Evolutionary conservation across 2,113 vertebrate species (phyloP).

Genomic region (Nesoenas mayeri): DNA sequence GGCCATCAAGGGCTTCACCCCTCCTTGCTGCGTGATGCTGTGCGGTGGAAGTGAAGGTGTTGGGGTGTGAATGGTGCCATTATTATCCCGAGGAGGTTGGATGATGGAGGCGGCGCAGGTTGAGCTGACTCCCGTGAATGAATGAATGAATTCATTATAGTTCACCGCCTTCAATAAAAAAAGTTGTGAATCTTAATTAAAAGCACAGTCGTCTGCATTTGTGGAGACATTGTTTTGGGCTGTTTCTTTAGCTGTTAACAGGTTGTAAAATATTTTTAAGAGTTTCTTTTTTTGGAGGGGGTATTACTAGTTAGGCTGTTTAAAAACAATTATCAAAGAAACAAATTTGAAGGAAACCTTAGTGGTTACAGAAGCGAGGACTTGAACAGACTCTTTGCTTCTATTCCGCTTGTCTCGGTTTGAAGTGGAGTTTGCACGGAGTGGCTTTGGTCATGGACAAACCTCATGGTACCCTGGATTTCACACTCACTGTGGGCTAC

Average conservation of each 20-base stretch:
- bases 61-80: slow-evolving; percentile 7
- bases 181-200: slow-evolving; percentile 73
- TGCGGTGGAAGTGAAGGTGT: background rate
- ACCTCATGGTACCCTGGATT: background rate
- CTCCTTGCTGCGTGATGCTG: background rate
- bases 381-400: background rate
- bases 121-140: background rate
- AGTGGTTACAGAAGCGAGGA: slow-evolving; percentile 7
- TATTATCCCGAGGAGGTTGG: slow-evolving; percentile 30
- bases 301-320: background rate
- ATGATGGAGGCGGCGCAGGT: background rate
- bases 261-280: slow-evolving; percentile 57
- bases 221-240: slow-evolving; percentile 60
- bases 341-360: slow-evolving; percentile 11
- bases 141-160: slow-evolving; percentile 56
- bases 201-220: slow-evolving; percentile 59
- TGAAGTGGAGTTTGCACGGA: background rate
- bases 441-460: background rate
- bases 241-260: slow-evolving; percentile 70
- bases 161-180: slow-evolving; percentile 42
- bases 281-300: background rate
- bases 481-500: background rate
- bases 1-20: background rate
- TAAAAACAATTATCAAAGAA: background rate
- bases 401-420: background rate